Percentiles rank a stretch among this genome's conserved stretches.
Conservation (phyloP, 2,888 invertebrate species). For the Tinea trinotella region DNA sequence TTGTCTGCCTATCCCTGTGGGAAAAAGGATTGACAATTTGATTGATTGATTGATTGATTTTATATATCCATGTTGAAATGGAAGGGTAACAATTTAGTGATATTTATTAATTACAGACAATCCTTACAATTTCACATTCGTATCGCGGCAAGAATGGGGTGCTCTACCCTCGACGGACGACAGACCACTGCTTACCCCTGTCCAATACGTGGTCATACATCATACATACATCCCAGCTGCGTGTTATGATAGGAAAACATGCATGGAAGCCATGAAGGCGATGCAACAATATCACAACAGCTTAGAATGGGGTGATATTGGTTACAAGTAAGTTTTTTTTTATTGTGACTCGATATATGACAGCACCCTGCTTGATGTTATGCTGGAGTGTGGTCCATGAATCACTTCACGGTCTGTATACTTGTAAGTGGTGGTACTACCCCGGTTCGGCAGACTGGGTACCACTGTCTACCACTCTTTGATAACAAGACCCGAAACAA, state of each 20-base stretch:
- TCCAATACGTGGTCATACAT: conserved; percentile 79
- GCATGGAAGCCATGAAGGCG: conserved; percentile 70
- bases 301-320: conserved; percentile 79
- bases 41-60: no score
- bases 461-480: no score
- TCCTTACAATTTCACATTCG: background rate
- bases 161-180: conserved; percentile 60
- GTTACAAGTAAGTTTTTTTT: conserved; percentile 59
- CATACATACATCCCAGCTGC: conserved; percentile 77
- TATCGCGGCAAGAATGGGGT: conserved; percentile 70
- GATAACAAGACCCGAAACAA: no score
- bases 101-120: background rate
- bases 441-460: no score
- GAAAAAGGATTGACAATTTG: no score
- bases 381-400: no score
- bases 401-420: no score
- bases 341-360: no score
- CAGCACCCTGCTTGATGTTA: no score
- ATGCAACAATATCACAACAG: conserved; percentile 78
- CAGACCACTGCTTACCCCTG: conserved; percentile 67
- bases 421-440: no score
- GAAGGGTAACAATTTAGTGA: background rate
- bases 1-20: no score
- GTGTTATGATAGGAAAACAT: conserved; percentile 67
- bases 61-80: no score